Conservation (phyloP, 2,113 vertebrate species). For the Semnornis frantzii region DNA sequence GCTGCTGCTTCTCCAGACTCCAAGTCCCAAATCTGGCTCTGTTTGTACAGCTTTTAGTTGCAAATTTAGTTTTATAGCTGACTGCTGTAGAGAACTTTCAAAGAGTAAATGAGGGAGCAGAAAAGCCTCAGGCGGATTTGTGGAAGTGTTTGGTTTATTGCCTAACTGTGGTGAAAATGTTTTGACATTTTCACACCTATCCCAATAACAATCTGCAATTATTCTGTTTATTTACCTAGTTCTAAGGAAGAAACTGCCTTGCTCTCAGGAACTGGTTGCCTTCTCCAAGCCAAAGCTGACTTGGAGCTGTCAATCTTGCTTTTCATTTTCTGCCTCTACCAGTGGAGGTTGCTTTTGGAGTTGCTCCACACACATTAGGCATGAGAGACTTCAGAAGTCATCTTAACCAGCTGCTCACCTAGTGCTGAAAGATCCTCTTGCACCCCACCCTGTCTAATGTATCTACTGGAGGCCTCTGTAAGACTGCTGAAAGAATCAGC, state of each 20-base stretch:
- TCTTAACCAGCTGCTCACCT: neutral
- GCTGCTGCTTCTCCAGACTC: constrained; percentile 10
- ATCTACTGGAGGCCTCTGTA: neutral
- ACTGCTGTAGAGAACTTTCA: constrained; percentile 16
- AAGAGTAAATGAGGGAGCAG: constrained; percentile 17
- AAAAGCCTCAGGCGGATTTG: constrained; percentile 27
- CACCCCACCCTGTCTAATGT: neutral
- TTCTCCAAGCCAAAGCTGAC: neutral
- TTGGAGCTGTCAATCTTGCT: neutral
- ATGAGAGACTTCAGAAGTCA: neutral
- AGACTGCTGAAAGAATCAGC: neutral
- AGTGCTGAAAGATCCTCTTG: neutral
- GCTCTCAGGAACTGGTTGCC: neutral
- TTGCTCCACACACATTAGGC: neutral
- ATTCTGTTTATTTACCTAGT: constrained; percentile 62
- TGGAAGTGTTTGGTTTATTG: constrained; percentile 18
- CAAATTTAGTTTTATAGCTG: constrained; percentile 23
- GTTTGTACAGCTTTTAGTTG: constrained; percentile 6
- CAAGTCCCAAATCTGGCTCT: neutral
- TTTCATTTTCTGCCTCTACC: neutral
- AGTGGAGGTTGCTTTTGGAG: neutral
- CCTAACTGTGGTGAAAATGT: constrained; percentile 54
- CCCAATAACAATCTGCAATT: constrained; percentile 32
- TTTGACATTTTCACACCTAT: constrained; percentile 48
- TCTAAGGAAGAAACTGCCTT: constrained; percentile 34